phyloP scores from a whole-genome alignment of 2,888 invertebrate species.

The Tachina grossa region DNA sequence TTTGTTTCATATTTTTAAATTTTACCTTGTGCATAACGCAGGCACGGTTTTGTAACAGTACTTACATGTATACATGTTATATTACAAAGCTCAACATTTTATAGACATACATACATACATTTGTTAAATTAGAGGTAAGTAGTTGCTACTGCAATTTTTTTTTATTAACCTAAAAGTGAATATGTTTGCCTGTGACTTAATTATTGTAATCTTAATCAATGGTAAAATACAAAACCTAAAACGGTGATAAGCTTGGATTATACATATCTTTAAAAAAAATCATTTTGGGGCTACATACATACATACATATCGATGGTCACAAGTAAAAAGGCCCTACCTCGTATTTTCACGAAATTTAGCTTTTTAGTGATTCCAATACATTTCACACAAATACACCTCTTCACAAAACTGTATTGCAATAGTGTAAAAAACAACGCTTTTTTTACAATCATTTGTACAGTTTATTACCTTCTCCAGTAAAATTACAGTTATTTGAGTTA shows the following conservation, averaged over 20 bases:
- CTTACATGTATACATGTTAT: background rate
- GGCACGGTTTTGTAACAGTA: constrained; percentile 7
- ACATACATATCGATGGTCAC: too few species aligned
- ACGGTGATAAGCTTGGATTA: constrained; percentile 36
- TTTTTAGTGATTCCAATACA: too few species aligned
- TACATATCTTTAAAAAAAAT: background rate
- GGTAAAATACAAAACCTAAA: background rate
- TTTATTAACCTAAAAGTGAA: background rate
- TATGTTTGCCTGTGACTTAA: background rate
- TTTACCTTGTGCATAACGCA: constrained; percentile 25
- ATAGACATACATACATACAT: too few species aligned
- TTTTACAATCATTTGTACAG: too few species aligned
- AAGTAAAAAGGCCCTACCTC: too few species aligned
- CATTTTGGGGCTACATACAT: too few species aligned
- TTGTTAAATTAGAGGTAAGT: constrained; percentile 32
- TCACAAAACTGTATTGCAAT: too few species aligned
- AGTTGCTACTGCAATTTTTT: background rate
- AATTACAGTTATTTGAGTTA: too few species aligned
- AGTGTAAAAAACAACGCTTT: too few species aligned
- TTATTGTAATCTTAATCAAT: background rate
- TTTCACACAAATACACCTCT: too few species aligned
- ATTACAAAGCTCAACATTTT: background rate
- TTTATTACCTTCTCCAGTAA: too few species aligned
- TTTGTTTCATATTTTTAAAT: constrained; percentile 61
- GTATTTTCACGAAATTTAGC: too few species aligned